Evolutionary conservation across 1,140 invertebrate species (phyloP).

Genomic region (Meloidogyne floridensis): DNA sequence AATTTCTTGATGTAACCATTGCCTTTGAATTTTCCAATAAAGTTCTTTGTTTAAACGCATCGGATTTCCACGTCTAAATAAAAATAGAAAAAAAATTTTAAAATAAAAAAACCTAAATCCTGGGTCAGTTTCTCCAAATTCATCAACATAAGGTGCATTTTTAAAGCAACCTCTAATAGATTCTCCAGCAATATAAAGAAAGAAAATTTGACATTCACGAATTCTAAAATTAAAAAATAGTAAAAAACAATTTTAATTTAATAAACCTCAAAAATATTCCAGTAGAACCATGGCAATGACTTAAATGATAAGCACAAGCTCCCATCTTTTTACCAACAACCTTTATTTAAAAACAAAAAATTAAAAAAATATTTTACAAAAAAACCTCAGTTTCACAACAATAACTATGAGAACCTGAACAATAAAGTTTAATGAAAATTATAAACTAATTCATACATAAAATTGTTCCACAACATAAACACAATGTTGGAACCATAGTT

Average conservation of each 20-base stretch:
- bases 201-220: slow-evolving; percentile 85
- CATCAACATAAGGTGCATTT: slow-evolving; percentile 89
- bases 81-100: too few species aligned
- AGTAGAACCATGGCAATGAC: slow-evolving; percentile 91
- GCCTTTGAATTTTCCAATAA: slow-evolving; percentile 80
- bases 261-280: slow-evolving; percentile 80
- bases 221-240: slow-evolving; percentile 68
- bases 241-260: slow-evolving; percentile 13
- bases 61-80: slow-evolving; percentile 82
- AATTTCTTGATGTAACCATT: slow-evolving; percentile 88
- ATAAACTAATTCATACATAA: too few species aligned
- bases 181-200: slow-evolving; percentile 65
- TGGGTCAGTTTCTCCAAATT: slow-evolving; percentile 92
- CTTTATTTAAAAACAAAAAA: slow-evolving; percentile 70
- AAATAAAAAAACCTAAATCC: slow-evolving; percentile 56
- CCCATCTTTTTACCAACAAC: slow-evolving; percentile 77
- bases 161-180: slow-evolving; percentile 76
- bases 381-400: slow-evolving; percentile 79
- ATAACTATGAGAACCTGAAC: slow-evolving; percentile 81
- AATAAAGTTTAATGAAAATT: too few species aligned
- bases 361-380: background rate
- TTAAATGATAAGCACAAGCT: slow-evolving; percentile 91
- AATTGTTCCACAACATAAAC: too few species aligned
- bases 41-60: slow-evolving; percentile 80
- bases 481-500: too few species aligned